Evolutionary conservation across 2,888 invertebrate genomes (phyloP).

Genomic region (Pilophorus perplexus): DNA sequence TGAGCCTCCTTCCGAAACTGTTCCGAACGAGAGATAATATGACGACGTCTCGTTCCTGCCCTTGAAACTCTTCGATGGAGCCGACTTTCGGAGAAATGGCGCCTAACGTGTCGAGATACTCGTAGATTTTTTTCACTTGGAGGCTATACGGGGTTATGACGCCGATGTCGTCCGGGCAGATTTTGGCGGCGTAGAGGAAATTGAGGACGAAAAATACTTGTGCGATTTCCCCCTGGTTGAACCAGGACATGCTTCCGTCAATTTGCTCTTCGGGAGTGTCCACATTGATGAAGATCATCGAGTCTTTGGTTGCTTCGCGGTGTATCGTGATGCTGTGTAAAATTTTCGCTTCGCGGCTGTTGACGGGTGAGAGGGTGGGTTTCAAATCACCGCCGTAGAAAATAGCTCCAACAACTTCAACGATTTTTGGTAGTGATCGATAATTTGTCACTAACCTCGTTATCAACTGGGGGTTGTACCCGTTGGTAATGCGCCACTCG

Average conservation of each 20-base stretch:
- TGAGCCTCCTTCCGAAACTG: constrained; percentile 5
- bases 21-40: constrained; percentile 66
- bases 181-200: constrained; percentile 62
- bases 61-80: constrained; percentile 83
- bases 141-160: constrained; percentile 89
- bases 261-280: constrained; percentile 53
- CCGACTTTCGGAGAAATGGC: constrained; percentile 65
- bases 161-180: constrained; percentile 73
- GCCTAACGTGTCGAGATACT: constrained; percentile 56
- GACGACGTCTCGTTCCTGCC: constrained; percentile 72
- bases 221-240: constrained; percentile 78
- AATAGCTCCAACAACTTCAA: constrained; percentile 71
- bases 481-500: constrained; percentile 49
- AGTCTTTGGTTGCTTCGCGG: not conserved
- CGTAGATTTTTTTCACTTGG: constrained; percentile 63
- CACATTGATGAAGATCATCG: constrained; percentile 30
- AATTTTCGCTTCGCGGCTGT: constrained; percentile 27
- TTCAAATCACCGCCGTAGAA: constrained; percentile 81
- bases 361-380: constrained; percentile 53
- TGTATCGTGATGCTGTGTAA: not conserved
- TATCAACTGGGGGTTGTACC: constrained; percentile 76
- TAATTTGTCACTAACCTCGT: constrained; percentile 86
- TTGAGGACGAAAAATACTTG: constrained; percentile 63
- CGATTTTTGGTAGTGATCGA: constrained; percentile 74
- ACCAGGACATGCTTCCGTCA: constrained; percentile 81